Evolutionary conservation across 2,888 invertebrate genomes (phyloP), one percentile per base, ranked within the genome.

Genomic region (Melanotus villosus): DNA sequence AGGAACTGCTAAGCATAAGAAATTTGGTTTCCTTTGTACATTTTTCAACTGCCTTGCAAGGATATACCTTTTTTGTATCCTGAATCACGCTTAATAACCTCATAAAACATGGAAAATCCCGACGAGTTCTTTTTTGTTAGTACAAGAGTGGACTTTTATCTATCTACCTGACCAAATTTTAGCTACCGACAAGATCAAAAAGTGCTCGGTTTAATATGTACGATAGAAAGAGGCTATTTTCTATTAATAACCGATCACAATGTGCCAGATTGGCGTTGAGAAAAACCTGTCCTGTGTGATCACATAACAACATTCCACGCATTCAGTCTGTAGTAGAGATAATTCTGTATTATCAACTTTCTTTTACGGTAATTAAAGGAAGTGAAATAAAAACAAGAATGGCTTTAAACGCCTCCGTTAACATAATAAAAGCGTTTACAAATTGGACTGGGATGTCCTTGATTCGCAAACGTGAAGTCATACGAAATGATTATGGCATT

Each of bases 401-500:
- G 21, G 45, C 23, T 47, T n/a, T n/a, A n/a, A 21, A 47, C 47
- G 23, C 47, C n/a, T 23, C n/a, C 23, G n/a, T 9, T 21, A 10
- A 12, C 23, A 47, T 12, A 23, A 19, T 23, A 10, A 23, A 16
- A 10, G 9, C 23, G 23, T 47, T 21, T 21, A 30, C 14, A 21
- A 32, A 10, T 14, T 16, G 23, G 21, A 32, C 23, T 16, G 16
- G 18, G 52, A 18, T 32, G 56, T 56, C 56, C 56, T 56, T 56
- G 56, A 38, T 52, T 52, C 7, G 9, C n/a, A 56, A 36, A 56
- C 26, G 7, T 56, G 56, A 50, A 26, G 26, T 50, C 45, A 2
- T 14, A 10, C 14, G 12, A 9, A 26, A 30, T 26, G 34, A 56
- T 56, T 56, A 56, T 10, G n/a, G 21, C 36, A 56, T 36, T 23